A percentile compares a stretch with the other conserved stretches of the same genome.
Evolutionary conservation across 2,888 invertebrate genomes (phyloP).

Genomic region (Pyrrhia umbra): DNA sequence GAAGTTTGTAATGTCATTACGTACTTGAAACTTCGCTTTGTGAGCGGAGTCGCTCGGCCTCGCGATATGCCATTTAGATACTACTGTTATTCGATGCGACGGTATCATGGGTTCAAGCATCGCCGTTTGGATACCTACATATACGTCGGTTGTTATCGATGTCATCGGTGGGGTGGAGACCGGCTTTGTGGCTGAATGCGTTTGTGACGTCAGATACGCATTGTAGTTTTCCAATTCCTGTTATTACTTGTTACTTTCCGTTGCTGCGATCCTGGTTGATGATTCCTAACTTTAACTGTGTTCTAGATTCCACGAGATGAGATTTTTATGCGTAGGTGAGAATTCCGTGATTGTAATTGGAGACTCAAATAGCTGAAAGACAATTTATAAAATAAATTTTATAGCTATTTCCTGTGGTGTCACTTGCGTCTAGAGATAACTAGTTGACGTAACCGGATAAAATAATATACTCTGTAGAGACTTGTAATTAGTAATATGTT

Average conservation of each 20-base stretch:
- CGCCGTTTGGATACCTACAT: not conserved
- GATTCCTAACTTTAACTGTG: not conserved
- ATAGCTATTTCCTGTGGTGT: too few species aligned
- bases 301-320: not conserved
- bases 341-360: too few species aligned
- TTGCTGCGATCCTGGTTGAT: not conserved
- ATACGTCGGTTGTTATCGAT: conserved; percentile 35
- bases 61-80: conserved; percentile 62
- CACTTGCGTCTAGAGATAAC: too few species aligned
- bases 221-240: conserved; percentile 47
- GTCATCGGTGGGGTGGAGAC: conserved; percentile 41
- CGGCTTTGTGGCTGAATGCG: conserved; percentile 38
- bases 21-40: conserved; percentile 72
- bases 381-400: too few species aligned
- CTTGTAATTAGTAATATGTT: too few species aligned
- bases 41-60: conserved; percentile 61
- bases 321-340: too few species aligned
- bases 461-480: too few species aligned
- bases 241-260: conserved; percentile 8
- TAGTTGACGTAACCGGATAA: too few species aligned
- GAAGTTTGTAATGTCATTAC: conserved; percentile 78
- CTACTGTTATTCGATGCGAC: conserved; percentile 41
- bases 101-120: not conserved
- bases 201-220: conserved; percentile 26
- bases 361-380: too few species aligned